A percentile compares a stretch with the other conserved stretches of the same genome.
Conservation (phyloP, 2,797 vertebrate genomes). For the Phrynocephalus vlangalii region DNA sequence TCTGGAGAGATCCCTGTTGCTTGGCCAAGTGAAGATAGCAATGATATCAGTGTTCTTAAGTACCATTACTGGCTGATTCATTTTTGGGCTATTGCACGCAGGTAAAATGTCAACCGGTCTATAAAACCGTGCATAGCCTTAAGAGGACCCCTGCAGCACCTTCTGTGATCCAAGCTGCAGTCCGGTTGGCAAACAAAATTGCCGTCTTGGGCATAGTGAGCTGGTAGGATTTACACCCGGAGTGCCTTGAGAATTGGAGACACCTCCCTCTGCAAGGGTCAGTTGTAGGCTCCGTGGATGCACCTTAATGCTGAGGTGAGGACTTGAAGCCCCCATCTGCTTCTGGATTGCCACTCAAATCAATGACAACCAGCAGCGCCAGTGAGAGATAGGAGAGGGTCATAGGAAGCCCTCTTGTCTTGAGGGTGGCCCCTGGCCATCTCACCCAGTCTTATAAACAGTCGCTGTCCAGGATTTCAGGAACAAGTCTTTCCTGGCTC, state of each 20-base stretch:
- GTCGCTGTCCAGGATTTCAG: too few relatives aligned
- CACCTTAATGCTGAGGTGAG: background rate
- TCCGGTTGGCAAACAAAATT: background rate
- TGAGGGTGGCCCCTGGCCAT: too few relatives aligned
- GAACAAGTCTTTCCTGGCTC: too few relatives aligned
- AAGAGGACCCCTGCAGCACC: background rate
- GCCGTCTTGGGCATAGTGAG: background rate
- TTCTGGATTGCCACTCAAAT: background rate
- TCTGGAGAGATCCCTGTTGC: background rate
- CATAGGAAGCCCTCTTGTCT: too few relatives aligned
- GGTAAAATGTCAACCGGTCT: background rate
- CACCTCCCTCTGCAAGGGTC: background rate
- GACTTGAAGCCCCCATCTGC: background rate
- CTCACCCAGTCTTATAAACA: too few relatives aligned
- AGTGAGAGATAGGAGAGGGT: background rate
- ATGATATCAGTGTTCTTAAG: background rate
- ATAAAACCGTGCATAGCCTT: background rate
- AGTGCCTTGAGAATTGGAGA: background rate
- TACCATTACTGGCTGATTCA: too few relatives aligned
- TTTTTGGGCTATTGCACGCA: background rate
- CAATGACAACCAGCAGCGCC: background rate
- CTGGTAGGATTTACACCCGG: background rate
- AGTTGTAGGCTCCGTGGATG: background rate
- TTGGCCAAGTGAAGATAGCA: background rate
- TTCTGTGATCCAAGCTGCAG: background rate